Base-by-base conservation (phyloP, 1,140 invertebrate species). In the Drosophila cardini region DNA sequence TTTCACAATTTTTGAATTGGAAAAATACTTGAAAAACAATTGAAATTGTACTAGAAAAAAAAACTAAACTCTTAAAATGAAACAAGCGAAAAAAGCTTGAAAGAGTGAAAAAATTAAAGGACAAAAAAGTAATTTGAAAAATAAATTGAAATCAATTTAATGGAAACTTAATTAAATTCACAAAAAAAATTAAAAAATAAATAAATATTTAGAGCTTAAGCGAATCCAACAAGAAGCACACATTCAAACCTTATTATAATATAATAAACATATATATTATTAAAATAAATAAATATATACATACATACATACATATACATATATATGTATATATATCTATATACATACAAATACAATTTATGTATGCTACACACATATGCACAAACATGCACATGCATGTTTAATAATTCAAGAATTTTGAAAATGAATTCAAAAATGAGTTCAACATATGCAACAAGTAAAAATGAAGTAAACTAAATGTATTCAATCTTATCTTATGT, bases 401-500 rank as follows among this genome's bases (percentile, higher is more conserved):
- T 53, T 48, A 71, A 62, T 48, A 71, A 62, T 76, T 53, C 13
- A 52, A 53, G 40, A 65, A 65, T 61, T 32, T 71, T 32, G 55
- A 67, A 6, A 52, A 38, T 15, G 52, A 55, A 38, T 10, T 53
- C 53, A 30, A 46, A 36, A 43, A 65, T 72, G 67, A 52, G 18
- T 52, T 65, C 38, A 58, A 50, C 11, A 73, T 32, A 61, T 68
- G 48, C 62, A 67, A 38, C 34, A 73, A 52, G 26, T 52, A 61
- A 65, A 78, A 65, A 78, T 70, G 71, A 56, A 72, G 56, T 56
- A 65, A 65, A 48, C 53, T 83, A 63, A 80, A 80, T 84, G 55
- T 85, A 85, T 77, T 76, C 76, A 76, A 84, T 84, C 21, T 84
- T 80, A 83, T 76, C 76, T 83, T 75, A 78, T 75, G 43, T 78